phyloP scores from a whole-genome alignment of 2,797 vertebrate genomes.

The Anabacerthia variegaticeps region DNA sequence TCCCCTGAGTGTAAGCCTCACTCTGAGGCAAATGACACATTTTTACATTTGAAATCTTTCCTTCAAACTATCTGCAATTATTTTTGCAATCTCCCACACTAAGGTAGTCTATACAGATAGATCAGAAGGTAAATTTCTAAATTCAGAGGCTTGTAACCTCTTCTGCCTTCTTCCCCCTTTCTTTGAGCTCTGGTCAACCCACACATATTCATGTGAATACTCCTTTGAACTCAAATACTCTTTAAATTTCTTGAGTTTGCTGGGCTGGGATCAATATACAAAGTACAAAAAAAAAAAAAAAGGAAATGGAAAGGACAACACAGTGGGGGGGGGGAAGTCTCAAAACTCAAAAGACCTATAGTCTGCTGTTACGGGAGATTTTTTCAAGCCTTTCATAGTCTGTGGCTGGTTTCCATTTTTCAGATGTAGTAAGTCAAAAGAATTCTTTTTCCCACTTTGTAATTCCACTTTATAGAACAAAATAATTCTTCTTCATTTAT shows the following conservation, averaged over 20 bases:
- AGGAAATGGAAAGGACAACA: background rate
- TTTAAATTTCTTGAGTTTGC: constrained; percentile 10
- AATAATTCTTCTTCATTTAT: constrained; percentile 21
- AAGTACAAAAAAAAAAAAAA: background rate
- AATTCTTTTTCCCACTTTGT: background rate
- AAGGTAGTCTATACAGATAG: background rate
- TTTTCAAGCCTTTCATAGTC: constrained; percentile 9
- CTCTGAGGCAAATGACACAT: constrained; percentile 53
- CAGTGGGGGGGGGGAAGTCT: background rate
- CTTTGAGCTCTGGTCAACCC: background rate
- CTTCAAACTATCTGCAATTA: background rate
- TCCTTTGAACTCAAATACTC: constrained; percentile 30
- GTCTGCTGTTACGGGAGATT: background rate
- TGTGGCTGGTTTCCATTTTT: background rate
- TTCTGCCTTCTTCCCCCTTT: background rate
- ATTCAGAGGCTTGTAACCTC: background rate
- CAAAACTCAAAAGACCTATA: background rate
- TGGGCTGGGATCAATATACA: background rate
- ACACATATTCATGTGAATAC: background rate
- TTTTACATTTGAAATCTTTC: constrained; percentile 38
- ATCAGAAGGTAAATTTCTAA: background rate
- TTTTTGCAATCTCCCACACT: background rate
- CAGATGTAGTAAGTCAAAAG: background rate
- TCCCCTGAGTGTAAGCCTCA: constrained; percentile 34
- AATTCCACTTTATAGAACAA: background rate